These are phyloP conservation scores for Campylorhamphus procurvoides DNA, from an alignment of 2,113 vertebrate genomes.

Conservation along the genomic window DNA sequence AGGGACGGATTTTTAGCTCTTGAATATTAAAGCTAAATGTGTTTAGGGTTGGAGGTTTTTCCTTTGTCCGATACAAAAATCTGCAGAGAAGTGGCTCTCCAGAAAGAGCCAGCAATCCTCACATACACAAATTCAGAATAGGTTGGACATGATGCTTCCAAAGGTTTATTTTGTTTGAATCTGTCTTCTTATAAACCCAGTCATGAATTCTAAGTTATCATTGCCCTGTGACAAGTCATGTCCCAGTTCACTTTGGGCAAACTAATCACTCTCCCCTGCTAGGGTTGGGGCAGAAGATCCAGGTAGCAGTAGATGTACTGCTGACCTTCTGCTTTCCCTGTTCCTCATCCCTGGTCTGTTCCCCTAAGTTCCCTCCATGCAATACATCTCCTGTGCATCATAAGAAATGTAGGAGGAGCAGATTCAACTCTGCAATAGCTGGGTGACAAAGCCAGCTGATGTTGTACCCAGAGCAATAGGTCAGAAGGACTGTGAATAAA, in stretches of 20 bases:
- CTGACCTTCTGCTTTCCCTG: not conserved
- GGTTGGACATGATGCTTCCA: not conserved
- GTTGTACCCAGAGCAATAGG: not conserved
- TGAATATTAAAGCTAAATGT: not conserved
- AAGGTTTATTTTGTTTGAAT: not conserved
- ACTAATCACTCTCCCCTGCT: not conserved
- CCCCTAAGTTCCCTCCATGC: too few species aligned
- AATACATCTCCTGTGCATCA: fast-evolving
- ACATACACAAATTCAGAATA: not conserved
- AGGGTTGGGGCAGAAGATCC: not conserved
- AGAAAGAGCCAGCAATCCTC: not conserved
- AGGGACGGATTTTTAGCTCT: not conserved
- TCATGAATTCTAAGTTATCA: not conserved
- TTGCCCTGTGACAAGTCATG: not conserved
- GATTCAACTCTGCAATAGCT: not conserved
- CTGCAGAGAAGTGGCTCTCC: not conserved
- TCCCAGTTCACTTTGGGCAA: not conserved
- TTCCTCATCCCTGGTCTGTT: not conserved
- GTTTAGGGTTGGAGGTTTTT: not conserved
- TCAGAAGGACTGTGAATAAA: not conserved
- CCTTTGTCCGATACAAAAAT: not conserved
- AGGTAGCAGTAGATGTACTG: fast-evolving
- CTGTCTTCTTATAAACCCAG: not conserved
- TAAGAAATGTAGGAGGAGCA: not conserved
- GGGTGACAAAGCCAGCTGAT: not conserved